These are phyloP conservation scores for Spilogale gracilis DNA, from an alignment of 2,113 vertebrate genomes.

Conservation along the genomic window DNA sequence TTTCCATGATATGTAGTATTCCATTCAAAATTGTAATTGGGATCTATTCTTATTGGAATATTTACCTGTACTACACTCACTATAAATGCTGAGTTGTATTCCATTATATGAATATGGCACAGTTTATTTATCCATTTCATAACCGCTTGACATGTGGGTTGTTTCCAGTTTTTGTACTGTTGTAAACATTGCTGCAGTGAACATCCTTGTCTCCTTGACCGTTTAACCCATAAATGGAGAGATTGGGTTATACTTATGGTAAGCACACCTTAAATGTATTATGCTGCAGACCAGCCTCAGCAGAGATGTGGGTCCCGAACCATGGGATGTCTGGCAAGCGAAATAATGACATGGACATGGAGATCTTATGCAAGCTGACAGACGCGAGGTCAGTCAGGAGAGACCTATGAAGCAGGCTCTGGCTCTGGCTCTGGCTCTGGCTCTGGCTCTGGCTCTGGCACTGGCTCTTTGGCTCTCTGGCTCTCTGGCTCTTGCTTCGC, in stretches of 20 bases:
- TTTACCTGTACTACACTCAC: not conserved
- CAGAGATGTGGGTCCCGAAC: too few species aligned
- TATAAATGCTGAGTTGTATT: not conserved
- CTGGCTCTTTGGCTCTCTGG: too few species aligned
- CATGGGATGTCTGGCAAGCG: too few species aligned
- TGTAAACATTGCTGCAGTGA: constrained; percentile 82
- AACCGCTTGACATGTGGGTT: not conserved
- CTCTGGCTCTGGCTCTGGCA: too few species aligned
- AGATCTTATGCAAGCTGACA: too few species aligned
- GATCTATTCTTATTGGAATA: not conserved
- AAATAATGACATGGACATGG: too few species aligned
- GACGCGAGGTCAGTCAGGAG: too few species aligned
- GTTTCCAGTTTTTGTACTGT: constrained; percentile 85
- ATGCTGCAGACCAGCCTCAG: too few species aligned
- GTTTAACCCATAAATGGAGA: not conserved
- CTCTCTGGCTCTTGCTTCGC: too few species aligned
- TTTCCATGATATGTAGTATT: not conserved
- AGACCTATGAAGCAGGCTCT: too few species aligned
- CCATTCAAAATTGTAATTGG: not conserved
- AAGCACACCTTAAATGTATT: not conserved
- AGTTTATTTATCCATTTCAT: not conserved
- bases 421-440: too few species aligned
- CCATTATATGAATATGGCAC: not conserved
- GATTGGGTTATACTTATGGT: not conserved
- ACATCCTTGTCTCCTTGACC: not conserved